A percentile compares a stretch with the other conserved stretches of the same genome.
These are phyloP conservation scores for Scaptomyza parva DNA, from an alignment of 2,888 invertebrate species.

Conservation along the genomic window DNA sequence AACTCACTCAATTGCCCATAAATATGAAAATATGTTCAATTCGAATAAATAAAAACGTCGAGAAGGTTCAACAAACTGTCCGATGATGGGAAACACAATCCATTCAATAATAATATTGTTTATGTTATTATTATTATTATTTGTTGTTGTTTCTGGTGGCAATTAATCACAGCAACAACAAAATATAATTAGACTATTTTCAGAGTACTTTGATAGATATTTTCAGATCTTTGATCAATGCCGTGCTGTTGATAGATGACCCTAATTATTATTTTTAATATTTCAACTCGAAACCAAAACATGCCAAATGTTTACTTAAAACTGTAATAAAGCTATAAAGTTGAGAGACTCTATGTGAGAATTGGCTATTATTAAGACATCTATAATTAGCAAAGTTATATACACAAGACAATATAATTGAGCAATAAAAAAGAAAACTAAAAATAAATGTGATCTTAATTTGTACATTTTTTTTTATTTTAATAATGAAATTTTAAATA, in stretches of 20 bases:
- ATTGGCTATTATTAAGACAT: conserved; percentile 9
- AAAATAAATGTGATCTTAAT: conserved; percentile 15
- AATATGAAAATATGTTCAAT: conserved; percentile 41
- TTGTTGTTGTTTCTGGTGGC: neutral
- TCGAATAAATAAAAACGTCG: conserved; percentile 5
- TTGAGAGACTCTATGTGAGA: neutral
- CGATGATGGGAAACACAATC: conserved; percentile 2
- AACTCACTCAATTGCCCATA: conserved; percentile 25
- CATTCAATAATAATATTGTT: conserved; percentile 20
- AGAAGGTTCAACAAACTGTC: conserved; percentile 38
- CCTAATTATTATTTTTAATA: neutral
- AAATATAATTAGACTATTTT: conserved; percentile 25
- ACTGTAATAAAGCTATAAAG: neutral
- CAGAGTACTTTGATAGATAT: conserved; percentile 13
- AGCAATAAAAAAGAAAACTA: conserved; percentile 10
- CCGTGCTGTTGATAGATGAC: neutral
- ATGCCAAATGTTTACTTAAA: neutral
- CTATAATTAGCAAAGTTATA: conserved; percentile 11
- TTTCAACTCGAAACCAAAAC: neutral
- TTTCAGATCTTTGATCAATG: conserved; percentile 31
- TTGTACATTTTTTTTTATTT: neutral
- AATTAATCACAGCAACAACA: conserved; percentile 40
- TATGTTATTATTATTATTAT: conserved; percentile 1
- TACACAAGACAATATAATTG: conserved; percentile 12
- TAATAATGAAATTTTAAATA: neutral